phyloP scores from a whole-genome alignment of 23 tunicate genomes.

The Clavelina lepadiformis region DNA sequence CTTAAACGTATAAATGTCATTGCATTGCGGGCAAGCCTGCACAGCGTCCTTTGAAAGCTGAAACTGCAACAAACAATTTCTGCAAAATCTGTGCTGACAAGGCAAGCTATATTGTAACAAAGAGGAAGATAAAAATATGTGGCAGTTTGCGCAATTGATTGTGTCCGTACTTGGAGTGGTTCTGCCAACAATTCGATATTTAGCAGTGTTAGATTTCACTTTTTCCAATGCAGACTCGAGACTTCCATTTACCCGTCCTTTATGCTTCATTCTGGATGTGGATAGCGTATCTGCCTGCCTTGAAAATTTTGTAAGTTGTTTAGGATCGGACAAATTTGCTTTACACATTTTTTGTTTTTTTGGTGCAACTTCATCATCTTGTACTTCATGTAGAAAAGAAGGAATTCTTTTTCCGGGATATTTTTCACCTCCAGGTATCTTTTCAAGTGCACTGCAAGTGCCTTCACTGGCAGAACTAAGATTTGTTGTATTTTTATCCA shows the following conservation, averaged over 20 bases:
- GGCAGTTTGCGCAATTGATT: conserved; percentile 39
- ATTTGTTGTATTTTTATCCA: conserved; percentile 4
- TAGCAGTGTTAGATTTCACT: background rate
- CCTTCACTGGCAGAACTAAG: too few relatives aligned
- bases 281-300: too few relatives aligned
- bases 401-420: too few relatives aligned
- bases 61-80: conserved; percentile 18
- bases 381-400: too few relatives aligned
- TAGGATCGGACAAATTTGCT: too few relatives aligned
- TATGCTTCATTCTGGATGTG: background rate
- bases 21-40: conserved; percentile 9
- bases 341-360: too few relatives aligned
- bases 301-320: too few relatives aligned
- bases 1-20: background rate
- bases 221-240: conserved; percentile 3
- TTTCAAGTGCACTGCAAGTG: too few relatives aligned
- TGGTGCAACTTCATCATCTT: too few relatives aligned
- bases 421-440: too few relatives aligned
- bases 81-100: conserved; percentile 42
- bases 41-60: too few relatives aligned
- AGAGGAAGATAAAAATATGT: conserved; percentile 16
- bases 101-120: conserved; percentile 34
- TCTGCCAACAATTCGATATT: conserved; percentile 12
- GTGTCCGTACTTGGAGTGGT: background rate
- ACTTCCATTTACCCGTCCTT: background rate